Evolutionary conservation across 2,797 vertebrate genomes (phyloP).

Genomic region (Anguilla pacifica): DNA sequence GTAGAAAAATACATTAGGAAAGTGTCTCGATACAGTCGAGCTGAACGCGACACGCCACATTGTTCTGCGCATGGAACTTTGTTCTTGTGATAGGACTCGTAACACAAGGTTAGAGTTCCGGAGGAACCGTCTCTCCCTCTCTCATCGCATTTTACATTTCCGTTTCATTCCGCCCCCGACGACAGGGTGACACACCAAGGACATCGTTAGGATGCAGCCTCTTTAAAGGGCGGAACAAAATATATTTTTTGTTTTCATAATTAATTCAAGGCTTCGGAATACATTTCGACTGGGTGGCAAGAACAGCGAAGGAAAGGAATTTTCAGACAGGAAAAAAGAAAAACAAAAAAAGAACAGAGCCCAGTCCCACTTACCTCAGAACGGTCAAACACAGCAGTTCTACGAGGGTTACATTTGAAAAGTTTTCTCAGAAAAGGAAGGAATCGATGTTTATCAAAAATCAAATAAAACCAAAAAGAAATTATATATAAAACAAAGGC

Average conservation of each 20-base stretch:
- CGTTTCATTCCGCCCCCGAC: constrained; percentile 43
- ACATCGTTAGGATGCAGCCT: constrained; percentile 43
- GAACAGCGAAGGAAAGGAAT: neutral
- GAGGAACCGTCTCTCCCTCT: constrained; percentile 40
- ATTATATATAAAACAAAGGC: neutral
- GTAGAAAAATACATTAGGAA: constrained; percentile 54
- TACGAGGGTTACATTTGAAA: constrained; percentile 39
- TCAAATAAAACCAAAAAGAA: constrained; percentile 5
- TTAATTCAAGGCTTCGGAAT: constrained; percentile 57
- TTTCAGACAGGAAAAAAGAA: neutral
- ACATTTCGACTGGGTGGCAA: constrained; percentile 45
- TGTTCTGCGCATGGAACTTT: constrained; percentile 47
- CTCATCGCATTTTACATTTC: constrained; percentile 48
- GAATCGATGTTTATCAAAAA: neutral
- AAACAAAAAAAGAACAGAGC: neutral
- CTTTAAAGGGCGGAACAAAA: constrained; percentile 50
- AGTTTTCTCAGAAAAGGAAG: constrained; percentile 35
- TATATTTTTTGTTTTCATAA: constrained; percentile 62
- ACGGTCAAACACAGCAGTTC: constrained; percentile 39
- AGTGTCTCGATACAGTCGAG: constrained; percentile 31
- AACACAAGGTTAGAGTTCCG: constrained; percentile 49
- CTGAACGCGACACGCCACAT: neutral
- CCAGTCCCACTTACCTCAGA: constrained; percentile 20
- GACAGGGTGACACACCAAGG: constrained; percentile 45
- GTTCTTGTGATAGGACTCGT: constrained; percentile 49